Evolutionary conservation across 2,113 vertebrate species (phyloP), one percentile per base, ranked within the genome.

Genomic region (Indicator indicator): DNA sequence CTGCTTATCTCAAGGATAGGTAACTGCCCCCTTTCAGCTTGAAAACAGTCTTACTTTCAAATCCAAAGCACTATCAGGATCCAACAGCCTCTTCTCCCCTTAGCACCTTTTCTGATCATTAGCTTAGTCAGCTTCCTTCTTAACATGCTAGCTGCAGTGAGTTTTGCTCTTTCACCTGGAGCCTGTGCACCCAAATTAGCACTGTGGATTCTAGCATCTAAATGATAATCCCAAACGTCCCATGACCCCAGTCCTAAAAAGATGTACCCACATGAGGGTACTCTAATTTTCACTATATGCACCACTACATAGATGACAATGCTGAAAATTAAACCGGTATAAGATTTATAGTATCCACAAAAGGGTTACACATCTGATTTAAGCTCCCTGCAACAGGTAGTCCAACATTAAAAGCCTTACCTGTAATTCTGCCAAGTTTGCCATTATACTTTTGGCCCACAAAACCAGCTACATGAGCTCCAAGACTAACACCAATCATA

Each of bases 401-500:
- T 6, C 28, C 27, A 5, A 27, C 40, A 72, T 48, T 77, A 84
- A 94, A 78, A 75, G n/a, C 9, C 67, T 98, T 96, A 99, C 99
- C 99, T 97, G 99, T 99, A 95, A 99, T 99, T 92, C 99, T 98
- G 76, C 99, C 99, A 63, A 99, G 96, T 96, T 97, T 98, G 11
- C 99, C 99, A 60, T 98, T 95, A 95, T 99, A 98, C 86, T 97
- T 98, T 14, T 99, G 98, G 5, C 99, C 99, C 40, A 99, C 98
- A 72, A 98, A 99, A 64, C 99, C 99, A 52, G 99, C 98, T 95
- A 99, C 87, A 79, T 99, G 99, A 97, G 99, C 99, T n/a, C 99
- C 99, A 68, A 99, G 98, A 86, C 99, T 99, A 65, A 99, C 97
- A 17, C 99, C 99, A 90, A 99, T 98, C 81, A 99, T 97, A 92